Conservation (phyloP, 1,140 invertebrate species). For the Pteromalus puparum region DNA sequence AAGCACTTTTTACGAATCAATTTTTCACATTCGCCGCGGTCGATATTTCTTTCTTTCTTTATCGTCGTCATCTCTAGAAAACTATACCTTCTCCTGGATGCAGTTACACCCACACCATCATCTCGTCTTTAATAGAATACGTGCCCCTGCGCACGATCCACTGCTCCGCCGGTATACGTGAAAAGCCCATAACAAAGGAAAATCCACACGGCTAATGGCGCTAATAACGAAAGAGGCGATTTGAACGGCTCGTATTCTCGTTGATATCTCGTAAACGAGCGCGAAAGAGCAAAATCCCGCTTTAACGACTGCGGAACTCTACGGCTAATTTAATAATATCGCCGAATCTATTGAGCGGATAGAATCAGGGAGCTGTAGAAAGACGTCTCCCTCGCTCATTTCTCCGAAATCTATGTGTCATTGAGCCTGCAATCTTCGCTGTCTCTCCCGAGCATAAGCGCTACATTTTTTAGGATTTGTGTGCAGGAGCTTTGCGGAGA, state of each 20-base stretch:
- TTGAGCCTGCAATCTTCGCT: background rate
- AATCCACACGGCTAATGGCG: slow-evolving; percentile 27
- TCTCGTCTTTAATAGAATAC: background rate
- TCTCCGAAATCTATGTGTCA: background rate
- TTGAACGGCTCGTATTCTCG: background rate
- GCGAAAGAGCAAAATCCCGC: background rate
- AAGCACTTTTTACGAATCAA: too few relatives aligned
- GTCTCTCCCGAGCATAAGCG: background rate
- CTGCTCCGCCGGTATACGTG: background rate
- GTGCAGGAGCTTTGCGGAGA: background rate
- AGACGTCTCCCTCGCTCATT: background rate
- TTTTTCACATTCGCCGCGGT: background rate
- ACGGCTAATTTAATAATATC: slow-evolving; percentile 68
- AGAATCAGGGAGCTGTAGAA: slow-evolving; percentile 9
- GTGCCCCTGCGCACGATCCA: background rate
- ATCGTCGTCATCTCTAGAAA: background rate
- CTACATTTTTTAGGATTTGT: slow-evolving; percentile 25
- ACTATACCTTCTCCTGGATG: background rate
- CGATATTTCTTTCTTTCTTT: background rate
- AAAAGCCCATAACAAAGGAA: slow-evolving; percentile 34
- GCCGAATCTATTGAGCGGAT: slow-evolving; percentile 68
- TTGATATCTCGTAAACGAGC: background rate
- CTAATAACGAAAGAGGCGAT: slow-evolving; percentile 23
- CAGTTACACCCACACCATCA: background rate
- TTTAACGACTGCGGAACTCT: background rate